These are phyloP conservation scores for Ormyrus pomaceus DNA, from an alignment of 2,888 invertebrate genomes.

Conservation along the genomic window DNA sequence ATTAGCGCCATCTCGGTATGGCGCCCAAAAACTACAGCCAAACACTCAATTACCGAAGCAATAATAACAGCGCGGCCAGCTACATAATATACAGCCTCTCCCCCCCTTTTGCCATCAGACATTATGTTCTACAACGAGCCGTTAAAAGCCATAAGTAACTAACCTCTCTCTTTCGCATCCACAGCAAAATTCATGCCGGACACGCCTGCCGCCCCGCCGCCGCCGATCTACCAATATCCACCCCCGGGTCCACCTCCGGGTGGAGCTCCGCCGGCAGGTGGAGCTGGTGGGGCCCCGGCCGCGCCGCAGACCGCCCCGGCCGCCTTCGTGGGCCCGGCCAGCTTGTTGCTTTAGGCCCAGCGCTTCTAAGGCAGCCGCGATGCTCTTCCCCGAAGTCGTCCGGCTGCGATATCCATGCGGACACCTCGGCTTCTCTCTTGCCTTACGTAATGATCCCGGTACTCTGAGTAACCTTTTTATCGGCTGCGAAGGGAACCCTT, in stretches of 20 bases:
- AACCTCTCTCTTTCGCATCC: slow-evolving; percentile 16
- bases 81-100: no score
- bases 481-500: slow-evolving; percentile 24
- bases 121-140: no score
- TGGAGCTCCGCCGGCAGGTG: slow-evolving; percentile 57
- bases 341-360: slow-evolving; percentile 34
- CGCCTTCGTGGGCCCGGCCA: slow-evolving; percentile 53
- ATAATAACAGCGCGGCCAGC: neutral
- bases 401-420: no score
- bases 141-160: neutral
- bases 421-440: no score
- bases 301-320: slow-evolving; percentile 55
- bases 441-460: no score
- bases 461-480: no score
- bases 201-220: slow-evolving; percentile 63
- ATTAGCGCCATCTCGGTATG: no score
- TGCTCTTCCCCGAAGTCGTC: neutral
- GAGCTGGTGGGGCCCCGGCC: slow-evolving; percentile 59
- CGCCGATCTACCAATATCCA: slow-evolving; percentile 65
- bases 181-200: slow-evolving; percentile 74
- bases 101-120: no score
- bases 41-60: slow-evolving; percentile 23
- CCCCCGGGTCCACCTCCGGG: slow-evolving; percentile 59
- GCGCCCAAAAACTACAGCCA: no score
- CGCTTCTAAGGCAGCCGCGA: neutral